A percentile compares a stretch with the other conserved stretches of the same genome.
phyloP scores from a whole-genome alignment of 2,113 vertebrate genomes.

The Shinisaurus crocodilurus region DNA sequence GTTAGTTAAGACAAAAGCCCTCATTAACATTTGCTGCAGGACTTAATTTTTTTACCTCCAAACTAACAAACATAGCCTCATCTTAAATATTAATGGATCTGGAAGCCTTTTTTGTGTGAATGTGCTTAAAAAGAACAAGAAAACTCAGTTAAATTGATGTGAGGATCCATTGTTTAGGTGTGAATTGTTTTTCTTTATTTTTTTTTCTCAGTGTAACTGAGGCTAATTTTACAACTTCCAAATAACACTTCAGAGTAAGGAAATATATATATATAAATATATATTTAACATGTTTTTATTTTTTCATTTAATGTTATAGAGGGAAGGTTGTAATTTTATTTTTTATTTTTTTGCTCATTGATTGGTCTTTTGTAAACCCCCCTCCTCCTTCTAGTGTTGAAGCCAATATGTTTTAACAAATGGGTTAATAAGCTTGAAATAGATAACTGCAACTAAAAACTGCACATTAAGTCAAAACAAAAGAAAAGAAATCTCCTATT shows the following conservation, averaged over 20 bases:
- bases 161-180: slow-evolving; percentile 78
- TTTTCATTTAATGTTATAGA: slow-evolving; percentile 79
- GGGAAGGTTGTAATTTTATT: slow-evolving; percentile 75
- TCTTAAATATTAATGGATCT: slow-evolving; percentile 81
- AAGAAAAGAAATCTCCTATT: slow-evolving; percentile 84
- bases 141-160: slow-evolving; percentile 83
- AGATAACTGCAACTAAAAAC: slow-evolving; percentile 91
- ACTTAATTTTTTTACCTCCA: slow-evolving; percentile 89
- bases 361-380: slow-evolving; percentile 72
- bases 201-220: slow-evolving; percentile 92
- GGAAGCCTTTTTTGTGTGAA: slow-evolving; percentile 75
- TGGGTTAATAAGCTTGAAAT: slow-evolving; percentile 91
- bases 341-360: slow-evolving; percentile 56
- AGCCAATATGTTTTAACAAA: slow-evolving; percentile 87
- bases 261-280: slow-evolving; percentile 64
- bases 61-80: slow-evolving; percentile 84
- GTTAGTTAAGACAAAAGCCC: slow-evolving; percentile 87
- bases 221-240: slow-evolving; percentile 87
- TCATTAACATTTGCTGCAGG: slow-evolving; percentile 86
- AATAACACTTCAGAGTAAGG: slow-evolving; percentile 80
- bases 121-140: slow-evolving; percentile 72
- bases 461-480: slow-evolving; percentile 80
- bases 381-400: slow-evolving; percentile 76
- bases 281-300: slow-evolving; percentile 85
- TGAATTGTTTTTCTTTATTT: slow-evolving; percentile 79